Evolutionary conservation across 2,113 vertebrate species (phyloP), one percentile per base, ranked within the genome.

Genomic region (Anguilla rostrata): DNA sequence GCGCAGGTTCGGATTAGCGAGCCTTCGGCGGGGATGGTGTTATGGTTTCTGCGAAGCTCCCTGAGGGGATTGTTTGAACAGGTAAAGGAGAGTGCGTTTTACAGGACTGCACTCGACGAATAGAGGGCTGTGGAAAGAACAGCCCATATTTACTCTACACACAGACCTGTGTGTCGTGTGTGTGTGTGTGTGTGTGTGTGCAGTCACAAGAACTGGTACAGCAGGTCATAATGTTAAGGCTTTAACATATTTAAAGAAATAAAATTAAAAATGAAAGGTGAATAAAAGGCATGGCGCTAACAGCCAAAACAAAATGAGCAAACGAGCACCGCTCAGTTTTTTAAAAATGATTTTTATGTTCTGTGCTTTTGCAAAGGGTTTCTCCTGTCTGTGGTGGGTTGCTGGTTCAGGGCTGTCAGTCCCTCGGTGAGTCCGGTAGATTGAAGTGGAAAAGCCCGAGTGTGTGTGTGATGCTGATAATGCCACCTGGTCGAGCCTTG

Each of bases 61-160:
- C 26, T 39, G 0, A 2, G 18, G 40, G 22, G 43, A 82, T 82
- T 53, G 46, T 82, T 82, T 81, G 39, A 40, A 81, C 41, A 40
- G 79, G 40, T 5, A 49, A 82, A 49, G 43, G 46, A 82, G 46
- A 11, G 40, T n/a, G 18, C 5, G 41, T 82, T 26, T 49, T 82
- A 49, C 46, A 82, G 22, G 18, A 14, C 39, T 82, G 20, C 81
- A 12, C 2, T 20, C 71, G 5, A n/a, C n/a, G 11, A 49, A 20
- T 49, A 18, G 22, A 22, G 8, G n/a, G 41, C 18, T 82, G 81
- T 82, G 46, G 43, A 26, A 43, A 9, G 26, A 20, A 7, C 18
- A n/a, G 81, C 81, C 71, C n/a, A 14, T 82, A 82, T 82, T 82
- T 82, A 29, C 81, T 82, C n/a, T 49, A 29, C 39, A 53, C 6